These are phyloP conservation scores for Glyphotaelius pellucidus DNA, from an alignment of 2,888 invertebrate species.

Conservation along the genomic window DNA sequence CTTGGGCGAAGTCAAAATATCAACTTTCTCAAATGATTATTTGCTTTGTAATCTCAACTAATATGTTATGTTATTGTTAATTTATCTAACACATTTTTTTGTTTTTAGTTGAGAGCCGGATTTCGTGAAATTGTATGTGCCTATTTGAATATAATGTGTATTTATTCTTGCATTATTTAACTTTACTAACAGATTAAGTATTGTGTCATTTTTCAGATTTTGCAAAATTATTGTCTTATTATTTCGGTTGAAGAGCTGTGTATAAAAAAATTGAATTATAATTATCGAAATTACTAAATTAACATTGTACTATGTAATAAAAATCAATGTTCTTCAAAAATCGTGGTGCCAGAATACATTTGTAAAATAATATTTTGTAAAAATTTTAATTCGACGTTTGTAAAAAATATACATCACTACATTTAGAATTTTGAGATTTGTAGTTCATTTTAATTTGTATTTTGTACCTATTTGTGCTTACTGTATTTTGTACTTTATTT, in stretches of 20 bases:
- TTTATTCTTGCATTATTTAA: background rate
- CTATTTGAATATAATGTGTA: background rate
- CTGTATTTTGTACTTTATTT: background rate
- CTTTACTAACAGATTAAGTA: background rate
- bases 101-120: background rate
- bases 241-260: background rate
- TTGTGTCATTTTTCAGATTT: background rate
- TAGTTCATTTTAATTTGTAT: slow-evolving; percentile 1
- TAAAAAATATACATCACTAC: slow-evolving; percentile 8
- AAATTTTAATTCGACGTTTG: background rate
- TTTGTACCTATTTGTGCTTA: background rate
- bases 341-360: slow-evolving; percentile 32
- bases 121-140: background rate
- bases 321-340: slow-evolving; percentile 32
- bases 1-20: background rate
- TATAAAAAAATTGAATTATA: background rate
- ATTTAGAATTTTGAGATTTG: background rate
- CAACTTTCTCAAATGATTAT: background rate
- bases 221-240: background rate
- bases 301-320: slow-evolving; percentile 18
- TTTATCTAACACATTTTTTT: background rate
- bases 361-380: background rate
- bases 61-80: background rate
- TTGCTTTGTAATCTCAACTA: background rate
- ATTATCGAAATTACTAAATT: background rate